These are phyloP conservation scores for Drosophila nigricruria DNA, from an alignment of 2,888 invertebrate genomes.

Conservation along the genomic window DNA sequence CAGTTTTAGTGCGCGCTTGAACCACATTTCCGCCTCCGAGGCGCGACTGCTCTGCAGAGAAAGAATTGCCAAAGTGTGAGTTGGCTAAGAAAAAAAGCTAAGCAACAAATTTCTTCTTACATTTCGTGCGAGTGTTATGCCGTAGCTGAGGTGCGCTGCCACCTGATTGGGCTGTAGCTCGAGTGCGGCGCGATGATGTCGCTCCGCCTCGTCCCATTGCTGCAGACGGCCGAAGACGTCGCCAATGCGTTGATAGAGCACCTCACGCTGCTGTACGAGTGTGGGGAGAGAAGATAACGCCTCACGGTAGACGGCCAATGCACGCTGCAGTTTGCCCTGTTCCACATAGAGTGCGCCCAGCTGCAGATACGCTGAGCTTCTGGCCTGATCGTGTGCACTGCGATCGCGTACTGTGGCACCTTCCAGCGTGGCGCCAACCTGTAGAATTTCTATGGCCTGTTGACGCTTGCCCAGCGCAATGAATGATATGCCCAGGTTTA, in stretches of 20 bases:
- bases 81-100: neutral
- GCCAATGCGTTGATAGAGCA: slow-evolving; percentile 92
- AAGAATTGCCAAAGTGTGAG: neutral
- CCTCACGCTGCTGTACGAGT: slow-evolving; percentile 88
- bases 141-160: slow-evolving; percentile 95
- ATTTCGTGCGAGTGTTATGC: slow-evolving; percentile 94
- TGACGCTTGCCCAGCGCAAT: slow-evolving; percentile 93
- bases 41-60: slow-evolving; percentile 90
- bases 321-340: slow-evolving; percentile 92
- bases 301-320: slow-evolving; percentile 93
- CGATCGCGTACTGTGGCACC: slow-evolving; percentile 93
- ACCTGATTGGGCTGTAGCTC: slow-evolving; percentile 93
- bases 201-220: slow-evolving; percentile 93
- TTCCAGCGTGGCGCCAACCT: slow-evolving; percentile 93
- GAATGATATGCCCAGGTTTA: slow-evolving; percentile 95
- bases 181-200: slow-evolving; percentile 94
- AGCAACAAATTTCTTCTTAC: slow-evolving; percentile 87
- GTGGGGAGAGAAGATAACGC: slow-evolving; percentile 94
- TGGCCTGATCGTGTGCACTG: slow-evolving; percentile 94
- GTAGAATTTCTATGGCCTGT: slow-evolving; percentile 93
- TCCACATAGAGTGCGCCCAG: slow-evolving; percentile 94
- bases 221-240: slow-evolving; percentile 94
- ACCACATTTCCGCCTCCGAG: slow-evolving; percentile 95
- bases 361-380: slow-evolving; percentile 95
- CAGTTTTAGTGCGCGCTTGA: slow-evolving; percentile 92